Percentiles rank a stretch among this genome's conserved stretches.
These are phyloP conservation scores for Darevskia mixta DNA, from an alignment of 2,797 vertebrate species.

Conservation along the genomic window DNA sequence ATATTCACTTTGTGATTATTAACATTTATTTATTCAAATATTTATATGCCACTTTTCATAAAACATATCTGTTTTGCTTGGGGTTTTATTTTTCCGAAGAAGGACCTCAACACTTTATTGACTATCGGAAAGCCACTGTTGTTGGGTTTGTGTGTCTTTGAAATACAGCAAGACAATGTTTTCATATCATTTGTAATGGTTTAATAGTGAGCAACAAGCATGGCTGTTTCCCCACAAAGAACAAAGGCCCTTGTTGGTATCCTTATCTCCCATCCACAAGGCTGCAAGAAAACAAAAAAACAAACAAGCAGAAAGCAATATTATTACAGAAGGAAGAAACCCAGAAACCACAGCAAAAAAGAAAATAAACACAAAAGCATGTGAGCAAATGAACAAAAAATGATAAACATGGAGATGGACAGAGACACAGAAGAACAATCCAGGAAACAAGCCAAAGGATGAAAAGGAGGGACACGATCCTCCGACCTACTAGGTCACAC, in stretches of 20 bases:
- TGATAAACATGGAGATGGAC: slow-evolving; percentile 23
- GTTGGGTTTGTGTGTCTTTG: neutral
- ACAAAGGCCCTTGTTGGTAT: slow-evolving; percentile 1
- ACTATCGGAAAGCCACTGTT: neutral
- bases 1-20: no score
- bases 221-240: neutral
- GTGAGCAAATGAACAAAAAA: slow-evolving; percentile 24
- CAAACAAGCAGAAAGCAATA: slow-evolving; percentile 30
- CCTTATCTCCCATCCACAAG: slow-evolving; percentile 1
- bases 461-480: neutral
- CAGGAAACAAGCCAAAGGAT: neutral
- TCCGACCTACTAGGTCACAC: neutral
- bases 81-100: neutral
- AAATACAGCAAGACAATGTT: neutral
- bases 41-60: no score
- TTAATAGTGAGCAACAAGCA: neutral
- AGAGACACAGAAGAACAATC: neutral
- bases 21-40: no score
- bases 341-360: slow-evolving; percentile 26
- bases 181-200: neutral
- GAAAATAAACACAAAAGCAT: slow-evolving; percentile 32
- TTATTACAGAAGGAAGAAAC: slow-evolving; percentile 27
- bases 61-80: neutral
- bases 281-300: slow-evolving; percentile 24
- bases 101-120: neutral